Base-by-base conservation (phyloP, 1,140 invertebrate genomes). In the Cheumatopsyche charites region DNA sequence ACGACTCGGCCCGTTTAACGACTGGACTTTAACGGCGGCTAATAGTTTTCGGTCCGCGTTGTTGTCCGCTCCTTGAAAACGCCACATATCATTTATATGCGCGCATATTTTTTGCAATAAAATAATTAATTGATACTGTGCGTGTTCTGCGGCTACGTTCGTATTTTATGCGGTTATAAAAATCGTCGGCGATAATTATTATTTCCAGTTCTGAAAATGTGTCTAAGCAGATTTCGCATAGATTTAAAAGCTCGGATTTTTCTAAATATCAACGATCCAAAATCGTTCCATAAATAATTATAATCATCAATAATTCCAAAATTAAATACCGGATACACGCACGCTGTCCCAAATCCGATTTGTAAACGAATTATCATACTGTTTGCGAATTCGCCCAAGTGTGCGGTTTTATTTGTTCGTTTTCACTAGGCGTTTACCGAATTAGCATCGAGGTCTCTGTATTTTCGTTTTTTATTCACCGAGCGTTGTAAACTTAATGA, bases 401-500 rank as follows among this genome's bases (percentile, higher is more conserved):
- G 29, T 36, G 29, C 29, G 9, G n/a, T n/a, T 36, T 36, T 36
- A 36, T 4, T 36, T 52, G 1, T 52, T 58, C n/a, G n/a, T 58
- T 58, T 58, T 58, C 21, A 3, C 21, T 11, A 21, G 23, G 11
- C 55, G 23, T 58, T 58, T 58, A 58, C 13, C 23, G 19, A 17
- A 58, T 58, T 26, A 58, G 55, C 11, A 47, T 47, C 55, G 21
- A 21, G 17, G 23, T 23, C 11, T 17, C 21, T 58, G 11, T 25
- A 47, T 26, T 58, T 21, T 58, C 25, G 12, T 58, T 58, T 21
- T 58, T 23, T n/a, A n/a, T n/a, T 58, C 55, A 11, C 13, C 19
- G 55, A 21, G 55, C 21, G 17, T 21, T 58, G 55, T 58, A 58
- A 25, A 58, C 11, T 58, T 58, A 58, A 58, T 58, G 55, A 58